Evolutionary conservation across 1,140 invertebrate genomes (phyloP), one percentile per base, ranked within the genome.

Genomic region (Hylaeus anthracinus): DNA sequence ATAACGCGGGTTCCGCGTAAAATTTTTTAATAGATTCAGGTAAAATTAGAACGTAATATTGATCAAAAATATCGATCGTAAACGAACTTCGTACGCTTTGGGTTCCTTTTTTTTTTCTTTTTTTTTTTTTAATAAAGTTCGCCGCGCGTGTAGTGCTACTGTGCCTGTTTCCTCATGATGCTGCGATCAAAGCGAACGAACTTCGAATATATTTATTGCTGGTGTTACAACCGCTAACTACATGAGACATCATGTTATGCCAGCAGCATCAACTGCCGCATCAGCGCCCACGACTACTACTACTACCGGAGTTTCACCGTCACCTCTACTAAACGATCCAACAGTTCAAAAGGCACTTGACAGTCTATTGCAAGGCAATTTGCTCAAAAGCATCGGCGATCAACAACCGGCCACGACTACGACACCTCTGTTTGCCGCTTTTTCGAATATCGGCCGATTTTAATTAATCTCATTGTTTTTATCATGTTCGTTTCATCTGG

Each of bases 291-390:
- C 88, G 53, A 87, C 89, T 12, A 87, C 89, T 15, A 72, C 85
- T 41, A 79, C 86, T 72, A 84, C 89, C 1, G 88, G 87, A 79
- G 91, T 93, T 74, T 91, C 91, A 37, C 91, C 93, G 5, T 93
- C 95, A 3, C 95, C 94, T n/a, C 89, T 96, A 26, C 91, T 96
- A 3, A 96, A 95, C 70, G 96, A 97, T 91, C 95, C 95, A 1
- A 95, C 95, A 2, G 95, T 97, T 1, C 95, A 96, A 92, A 97
- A 96, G 91, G 96, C 97, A 1, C 92, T 97, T 63, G 96, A 97
- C 88, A 96, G 95, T 83, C 94, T 97, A 41, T 94, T 97, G 64
- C 95, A 96, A 88, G 95, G 95, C 14, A 95, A 95, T 91, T 92
- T 95, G 82, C 92, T 95, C 66, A 95, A 95, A 90, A 95, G 92